Conservation (phyloP, 2,888 invertebrate species). For the Chloromyia formosa region DNA sequence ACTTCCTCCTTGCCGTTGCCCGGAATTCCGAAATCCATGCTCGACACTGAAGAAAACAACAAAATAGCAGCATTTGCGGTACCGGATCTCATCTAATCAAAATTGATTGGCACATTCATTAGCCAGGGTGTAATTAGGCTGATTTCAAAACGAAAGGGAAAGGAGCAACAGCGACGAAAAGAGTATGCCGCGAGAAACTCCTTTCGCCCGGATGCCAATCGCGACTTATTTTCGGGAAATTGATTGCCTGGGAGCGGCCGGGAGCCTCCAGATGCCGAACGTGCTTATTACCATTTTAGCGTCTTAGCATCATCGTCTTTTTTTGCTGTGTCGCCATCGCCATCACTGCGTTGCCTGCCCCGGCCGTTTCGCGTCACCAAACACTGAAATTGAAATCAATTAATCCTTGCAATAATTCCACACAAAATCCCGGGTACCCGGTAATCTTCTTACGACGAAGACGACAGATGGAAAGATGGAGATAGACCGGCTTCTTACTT, state of each 20-base stretch:
- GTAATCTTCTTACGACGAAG: slow-evolving; percentile 38
- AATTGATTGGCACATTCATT: slow-evolving; percentile 44
- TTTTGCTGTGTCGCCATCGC: slow-evolving; percentile 28
- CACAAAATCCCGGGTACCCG: slow-evolving; percentile 21
- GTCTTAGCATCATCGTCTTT: background rate
- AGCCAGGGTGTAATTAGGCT: slow-evolving; percentile 41
- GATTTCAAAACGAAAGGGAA: slow-evolving; percentile 37
- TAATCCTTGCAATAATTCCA: slow-evolving; percentile 46
- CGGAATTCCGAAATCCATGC: slow-evolving; percentile 2
- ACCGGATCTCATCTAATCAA: slow-evolving; percentile 36
- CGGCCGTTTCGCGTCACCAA: slow-evolving; percentile 23
- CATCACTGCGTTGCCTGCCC: background rate
- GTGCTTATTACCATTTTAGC: slow-evolving; percentile 44
- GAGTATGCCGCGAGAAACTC: slow-evolving; percentile 14
- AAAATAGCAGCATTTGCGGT: slow-evolving; percentile 40
- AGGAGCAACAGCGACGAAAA: slow-evolving; percentile 1
- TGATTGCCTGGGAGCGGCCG: slow-evolving; percentile 45
- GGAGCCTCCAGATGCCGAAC: slow-evolving; percentile 11
- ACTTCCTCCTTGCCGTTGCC: background rate
- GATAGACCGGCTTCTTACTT: background rate
- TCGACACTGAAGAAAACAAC: background rate
- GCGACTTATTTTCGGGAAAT: slow-evolving; percentile 47
- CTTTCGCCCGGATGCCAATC: slow-evolving; percentile 48
- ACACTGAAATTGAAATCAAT: slow-evolving; percentile 49
- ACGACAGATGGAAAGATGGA: slow-evolving; percentile 27